These are phyloP conservation scores for Phataginus tetradactyla DNA, from an alignment of 2,797 vertebrate species.

Conservation along the genomic window DNA sequence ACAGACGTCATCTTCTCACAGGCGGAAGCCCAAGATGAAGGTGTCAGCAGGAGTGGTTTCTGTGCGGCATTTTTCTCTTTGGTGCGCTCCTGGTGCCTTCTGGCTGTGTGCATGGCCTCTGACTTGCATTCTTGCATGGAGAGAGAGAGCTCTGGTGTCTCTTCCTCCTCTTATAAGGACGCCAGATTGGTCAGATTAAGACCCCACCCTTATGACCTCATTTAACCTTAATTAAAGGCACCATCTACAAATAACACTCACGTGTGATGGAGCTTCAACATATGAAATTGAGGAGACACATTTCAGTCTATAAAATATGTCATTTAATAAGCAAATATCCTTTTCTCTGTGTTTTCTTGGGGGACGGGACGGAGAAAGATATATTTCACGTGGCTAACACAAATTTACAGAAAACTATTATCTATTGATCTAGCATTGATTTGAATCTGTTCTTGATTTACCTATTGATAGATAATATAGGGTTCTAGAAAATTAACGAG, in stretches of 20 bases:
- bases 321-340: not conserved
- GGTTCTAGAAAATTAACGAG: slow-evolving; percentile 1
- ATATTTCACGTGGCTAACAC: not conserved
- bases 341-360: not conserved
- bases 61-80: no score
- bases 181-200: not conserved
- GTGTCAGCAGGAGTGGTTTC: not conserved
- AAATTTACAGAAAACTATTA: not conserved
- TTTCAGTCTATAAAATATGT: not conserved
- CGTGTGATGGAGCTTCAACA: not conserved
- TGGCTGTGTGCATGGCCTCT: not conserved
- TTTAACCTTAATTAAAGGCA: not conserved
- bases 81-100: not conserved
- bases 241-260: not conserved
- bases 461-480: not conserved
- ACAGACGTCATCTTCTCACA: not conserved
- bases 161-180: not conserved
- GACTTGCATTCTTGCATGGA: not conserved
- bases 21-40: not conserved
- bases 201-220: not conserved
- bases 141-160: not conserved
- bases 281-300: not conserved
- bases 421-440: not conserved
- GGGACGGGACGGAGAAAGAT: no score
- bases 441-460: not conserved